Percentiles rank a stretch among this genome's conserved stretches.
These are phyloP conservation scores for Euura lappo DNA, from an alignment of 1,140 invertebrate genomes.

Conservation along the genomic window DNA sequence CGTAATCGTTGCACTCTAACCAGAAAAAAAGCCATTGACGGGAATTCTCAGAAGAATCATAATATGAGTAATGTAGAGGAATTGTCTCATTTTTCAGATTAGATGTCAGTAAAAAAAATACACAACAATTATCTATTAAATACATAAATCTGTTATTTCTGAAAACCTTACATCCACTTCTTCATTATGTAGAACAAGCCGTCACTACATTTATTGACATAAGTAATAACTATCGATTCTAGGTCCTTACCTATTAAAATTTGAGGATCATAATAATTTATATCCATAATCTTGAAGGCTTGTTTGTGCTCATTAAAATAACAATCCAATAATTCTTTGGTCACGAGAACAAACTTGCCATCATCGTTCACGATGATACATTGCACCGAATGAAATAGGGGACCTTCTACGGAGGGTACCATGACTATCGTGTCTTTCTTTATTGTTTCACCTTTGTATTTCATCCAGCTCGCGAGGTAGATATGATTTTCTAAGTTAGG, in stretches of 20 bases:
- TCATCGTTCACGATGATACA: slow-evolving; percentile 2
- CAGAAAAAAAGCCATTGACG: too few relatives aligned
- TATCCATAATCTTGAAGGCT: background rate
- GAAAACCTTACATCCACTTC: too few relatives aligned
- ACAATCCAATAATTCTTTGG: background rate
- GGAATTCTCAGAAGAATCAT: too few relatives aligned
- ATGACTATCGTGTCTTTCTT: background rate
- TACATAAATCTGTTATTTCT: too few relatives aligned
- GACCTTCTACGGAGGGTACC: background rate
- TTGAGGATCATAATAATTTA: background rate
- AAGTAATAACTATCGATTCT: background rate
- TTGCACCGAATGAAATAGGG: background rate
- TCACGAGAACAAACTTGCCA: background rate
- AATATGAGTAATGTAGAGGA: too few relatives aligned
- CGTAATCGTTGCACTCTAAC: too few relatives aligned
- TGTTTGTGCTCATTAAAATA: background rate
- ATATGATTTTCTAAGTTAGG: background rate
- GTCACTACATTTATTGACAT: slow-evolving; percentile 1
- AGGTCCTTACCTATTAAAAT: background rate
- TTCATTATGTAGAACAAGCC: background rate
- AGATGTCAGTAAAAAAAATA: too few relatives aligned
- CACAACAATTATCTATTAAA: too few relatives aligned
- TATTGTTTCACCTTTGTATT: background rate
- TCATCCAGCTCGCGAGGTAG: slow-evolving; percentile 1
- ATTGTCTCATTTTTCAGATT: too few relatives aligned